These are phyloP conservation scores for Chydorus sphaericus DNA, from an alignment of 2,888 invertebrate genomes.

Conservation along the genomic window DNA sequence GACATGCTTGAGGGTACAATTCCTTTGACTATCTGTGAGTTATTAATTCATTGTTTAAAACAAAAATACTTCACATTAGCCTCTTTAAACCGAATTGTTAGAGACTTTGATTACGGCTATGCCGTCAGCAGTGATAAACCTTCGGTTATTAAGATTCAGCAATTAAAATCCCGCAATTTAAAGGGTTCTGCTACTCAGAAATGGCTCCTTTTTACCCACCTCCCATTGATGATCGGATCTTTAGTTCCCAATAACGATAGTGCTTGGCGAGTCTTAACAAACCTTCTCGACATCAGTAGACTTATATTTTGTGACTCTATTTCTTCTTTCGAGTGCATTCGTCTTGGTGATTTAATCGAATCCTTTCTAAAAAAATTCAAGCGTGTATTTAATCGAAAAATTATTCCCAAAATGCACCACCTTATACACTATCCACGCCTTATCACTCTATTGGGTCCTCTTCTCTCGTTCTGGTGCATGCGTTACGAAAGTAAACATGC, in stretches of 20 bases:
- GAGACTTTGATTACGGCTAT: background rate
- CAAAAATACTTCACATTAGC: background rate
- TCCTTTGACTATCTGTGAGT: background rate
- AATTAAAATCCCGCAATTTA: background rate
- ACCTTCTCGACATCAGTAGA: background rate
- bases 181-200: background rate
- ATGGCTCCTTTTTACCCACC: background rate
- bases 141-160: background rate
- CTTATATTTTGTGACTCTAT: slow-evolving; percentile 3
- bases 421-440: slow-evolving; percentile 1
- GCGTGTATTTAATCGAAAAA: background rate
- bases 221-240: slow-evolving; percentile 1
- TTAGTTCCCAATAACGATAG: background rate
- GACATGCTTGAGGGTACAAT: background rate
- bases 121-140: slow-evolving; percentile 1
- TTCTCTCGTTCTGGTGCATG: slow-evolving; percentile 11
- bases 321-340: background rate
- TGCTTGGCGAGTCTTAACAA: background rate
- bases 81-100: background rate
- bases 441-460: slow-evolving; percentile 7
- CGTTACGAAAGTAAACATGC: slow-evolving; percentile 9
- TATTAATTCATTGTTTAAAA: background rate
- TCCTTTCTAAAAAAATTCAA: background rate
- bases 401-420: slow-evolving; percentile 6
- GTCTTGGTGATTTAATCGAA: slow-evolving; percentile 1